Evolutionary conservation across 2,113 vertebrate species (phyloP), one percentile per base, ranked within the genome.

Genomic region (Uropsilus gracilis): DNA sequence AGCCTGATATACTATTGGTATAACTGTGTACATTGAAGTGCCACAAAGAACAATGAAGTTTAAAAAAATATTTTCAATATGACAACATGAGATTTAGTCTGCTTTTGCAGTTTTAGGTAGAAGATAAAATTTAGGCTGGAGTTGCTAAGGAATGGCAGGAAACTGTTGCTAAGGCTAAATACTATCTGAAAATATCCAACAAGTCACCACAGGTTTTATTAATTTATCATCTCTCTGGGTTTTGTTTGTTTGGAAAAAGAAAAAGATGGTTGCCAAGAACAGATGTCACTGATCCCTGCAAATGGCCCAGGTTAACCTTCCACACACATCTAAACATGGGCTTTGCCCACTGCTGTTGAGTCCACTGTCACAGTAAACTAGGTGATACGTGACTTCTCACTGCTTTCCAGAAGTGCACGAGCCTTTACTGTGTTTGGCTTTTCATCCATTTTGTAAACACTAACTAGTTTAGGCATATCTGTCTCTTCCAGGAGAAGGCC

Each of bases 81-180:
- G 81, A 89, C n/a, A 92, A 94, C 59, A 42, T 61, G 85, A 92
- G 87, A 37, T 85, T 96, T 59, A 63, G 76, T 84, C 84, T 95
- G 80, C 87, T 96, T 97, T 95, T 82, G 89, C 3, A 91, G 81
- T 95, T 97, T 96, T 96, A 32, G 44, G 9, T 55, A 24, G 57
- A 92, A 98, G 98, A 95, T 73, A 95, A 94, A 89, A 94, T 85
- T 87, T 84, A 64, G 80, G 18, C 28, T 76, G 63, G 32, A 94
- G 80, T 97, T 98, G 64, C 75, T 97, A 97, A 85, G 94, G 57
- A 94, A 96, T 92, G 76, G 96, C 96, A 96, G 80, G 17, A 97
- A 86, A 97, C 66, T 48, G 86, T 97, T 97, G 61, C 87, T 92
- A 97, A 97, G 91, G 85, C 37, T 88, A 97, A 98, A 89, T 94